Percentiles rank a stretch among this genome's conserved stretches.
Evolutionary conservation across 92 coral and sea anemone species (phyloP).

Genomic region (Bergia puertoricense): DNA sequence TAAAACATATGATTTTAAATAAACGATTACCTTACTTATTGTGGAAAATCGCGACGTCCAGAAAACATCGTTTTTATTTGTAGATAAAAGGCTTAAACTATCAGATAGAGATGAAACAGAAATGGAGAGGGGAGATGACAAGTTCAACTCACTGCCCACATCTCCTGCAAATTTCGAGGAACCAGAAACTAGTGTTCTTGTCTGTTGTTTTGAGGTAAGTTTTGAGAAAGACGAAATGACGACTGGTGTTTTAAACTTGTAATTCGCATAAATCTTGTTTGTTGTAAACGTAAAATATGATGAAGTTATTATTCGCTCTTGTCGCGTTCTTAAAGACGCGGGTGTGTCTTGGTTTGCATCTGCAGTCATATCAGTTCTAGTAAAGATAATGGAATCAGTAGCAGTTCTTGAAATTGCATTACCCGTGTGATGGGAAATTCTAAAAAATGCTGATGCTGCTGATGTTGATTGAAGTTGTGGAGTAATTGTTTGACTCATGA

Average conservation of each 20-base stretch:
- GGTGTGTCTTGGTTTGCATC: background rate
- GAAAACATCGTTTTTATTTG: too few species aligned
- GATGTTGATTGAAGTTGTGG: background rate
- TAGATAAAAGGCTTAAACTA: too few species aligned
- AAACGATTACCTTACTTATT: too few species aligned
- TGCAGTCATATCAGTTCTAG: background rate
- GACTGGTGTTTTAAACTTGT: background rate
- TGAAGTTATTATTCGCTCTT: background rate
- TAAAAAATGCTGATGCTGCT: background rate
- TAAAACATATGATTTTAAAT: too few species aligned
- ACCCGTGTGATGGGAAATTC: background rate
- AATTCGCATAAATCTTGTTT: background rate
- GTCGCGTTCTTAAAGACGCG: background rate
- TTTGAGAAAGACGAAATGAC: background rate
- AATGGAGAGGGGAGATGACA: too few species aligned
- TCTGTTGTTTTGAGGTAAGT: background rate
- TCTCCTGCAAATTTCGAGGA: too few species aligned
- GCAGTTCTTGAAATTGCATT: background rate
- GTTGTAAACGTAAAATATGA: too few species aligned
- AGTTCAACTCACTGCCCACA: too few species aligned
- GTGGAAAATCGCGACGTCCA: too few species aligned
- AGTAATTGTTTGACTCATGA: background rate
- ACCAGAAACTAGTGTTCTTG: background rate
- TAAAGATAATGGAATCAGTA: background rate
- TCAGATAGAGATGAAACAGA: too few species aligned